Base-by-base conservation (phyloP, 2,113 vertebrate species). In the Elgaria multicarinata region DNA sequence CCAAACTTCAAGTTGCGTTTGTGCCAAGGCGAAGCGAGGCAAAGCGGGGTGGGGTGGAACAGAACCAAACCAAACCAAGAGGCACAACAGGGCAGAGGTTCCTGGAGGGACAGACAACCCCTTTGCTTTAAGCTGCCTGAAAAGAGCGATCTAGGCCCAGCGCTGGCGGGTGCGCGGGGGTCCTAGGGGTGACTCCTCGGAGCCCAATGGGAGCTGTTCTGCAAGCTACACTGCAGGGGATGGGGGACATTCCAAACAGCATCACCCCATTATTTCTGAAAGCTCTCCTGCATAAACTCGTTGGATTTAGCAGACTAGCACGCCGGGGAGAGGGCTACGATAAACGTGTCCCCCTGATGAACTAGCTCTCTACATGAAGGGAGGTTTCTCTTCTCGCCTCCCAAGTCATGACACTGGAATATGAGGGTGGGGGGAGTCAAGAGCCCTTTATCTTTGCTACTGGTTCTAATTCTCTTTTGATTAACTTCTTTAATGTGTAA, bases 1-100 rank as follows among this genome's bases (percentile, higher is more conserved):
- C 46, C 1, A 94, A 91, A 94, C 94, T 75, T 13, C 0, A 79
- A 83, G 33, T 72, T 93, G 92, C 92, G 90, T 89, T 93, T 16
- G 76, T 22, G 92, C 90, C 18, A 1, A 53, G 69, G 1, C 9
- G 7, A 90, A 77, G 58, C 0, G 1, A 85, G 62, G 13, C 39
- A 46, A 87, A 12, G 36, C 44, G 66, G 0, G 58, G 69, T 92
- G 55, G 90, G 39, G 6, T 62, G 18, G 50, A 5, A 46, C 16
- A 36, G 13, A 87, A 91, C 33, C 92, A 87, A 88, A 92, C 26
- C 14, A 7, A 31, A 71, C 46, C 36, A 50, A 42, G 22, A 0
- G 0, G 28, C 86, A 91, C 0, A 92, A 75, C 50, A 50, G 22
- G 36, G 58, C 31, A 2, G 4, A 66, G 66, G 8, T 42, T 77